phyloP scores from a whole-genome alignment of 2,113 vertebrate species.

The Ondatra zibethicus region DNA sequence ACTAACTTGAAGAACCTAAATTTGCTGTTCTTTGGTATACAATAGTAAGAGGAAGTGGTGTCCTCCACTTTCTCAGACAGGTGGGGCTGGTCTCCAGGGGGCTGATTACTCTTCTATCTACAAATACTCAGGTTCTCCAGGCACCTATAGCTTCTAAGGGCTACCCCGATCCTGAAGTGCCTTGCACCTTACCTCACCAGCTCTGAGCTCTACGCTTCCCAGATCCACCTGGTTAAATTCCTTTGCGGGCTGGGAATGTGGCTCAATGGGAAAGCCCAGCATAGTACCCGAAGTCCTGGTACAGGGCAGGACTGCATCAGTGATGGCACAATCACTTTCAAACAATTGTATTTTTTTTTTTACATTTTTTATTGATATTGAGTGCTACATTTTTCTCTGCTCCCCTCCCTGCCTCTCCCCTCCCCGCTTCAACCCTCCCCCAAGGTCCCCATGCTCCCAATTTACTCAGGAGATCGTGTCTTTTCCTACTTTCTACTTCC shows the following conservation, averaged over 20 bases:
- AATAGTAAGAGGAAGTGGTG: neutral
- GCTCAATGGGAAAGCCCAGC: neutral
- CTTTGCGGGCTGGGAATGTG: neutral
- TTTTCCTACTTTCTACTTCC: too few relatives aligned
- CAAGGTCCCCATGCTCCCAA: too few relatives aligned
- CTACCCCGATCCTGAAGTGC: neutral
- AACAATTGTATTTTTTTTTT: too few relatives aligned
- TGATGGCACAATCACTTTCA: neutral
- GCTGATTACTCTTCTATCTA: neutral
- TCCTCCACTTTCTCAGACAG: neutral
- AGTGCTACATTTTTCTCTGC: too few relatives aligned
- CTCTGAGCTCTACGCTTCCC: neutral
- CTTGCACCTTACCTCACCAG: neutral
- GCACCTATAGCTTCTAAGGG: neutral
- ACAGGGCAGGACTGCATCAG: neutral
- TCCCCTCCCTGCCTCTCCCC: too few relatives aligned
- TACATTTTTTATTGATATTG: too few relatives aligned
- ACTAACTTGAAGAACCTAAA: neutral
- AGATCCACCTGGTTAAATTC: neutral
- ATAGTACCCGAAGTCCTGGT: too few relatives aligned
- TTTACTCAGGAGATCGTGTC: too few relatives aligned
- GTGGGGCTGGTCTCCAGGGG: neutral
- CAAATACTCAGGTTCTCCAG: neutral
- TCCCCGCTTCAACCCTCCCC: too few relatives aligned
- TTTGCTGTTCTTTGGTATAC: neutral